Base-by-base conservation (phyloP, 2,113 vertebrate species). In the Peromyscus maniculatus region DNA sequence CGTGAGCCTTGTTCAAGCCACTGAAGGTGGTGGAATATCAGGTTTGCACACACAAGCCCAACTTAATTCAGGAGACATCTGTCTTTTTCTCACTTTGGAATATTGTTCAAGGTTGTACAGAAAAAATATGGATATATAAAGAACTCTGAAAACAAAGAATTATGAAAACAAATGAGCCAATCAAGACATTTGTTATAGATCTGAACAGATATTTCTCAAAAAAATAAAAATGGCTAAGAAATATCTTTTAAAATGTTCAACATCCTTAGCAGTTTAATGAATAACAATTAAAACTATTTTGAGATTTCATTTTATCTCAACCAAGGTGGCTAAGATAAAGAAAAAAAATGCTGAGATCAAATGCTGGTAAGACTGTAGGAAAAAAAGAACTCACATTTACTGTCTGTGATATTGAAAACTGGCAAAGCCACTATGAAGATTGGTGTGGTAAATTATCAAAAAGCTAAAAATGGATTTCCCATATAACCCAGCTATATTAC, bases 1-100 rank as follows among this genome's bases (percentile, higher is more conserved):
- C 5, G 19, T 1, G 39, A 19, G 5, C n/a, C 15, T 89, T 89
- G 3, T 2, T 89, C 39, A 89, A 39, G 24, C 8, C 26, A 17
- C 15, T 0, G 22, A 26, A 74, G 5, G 13, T 10, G 7, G 6
- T 24, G 12, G 4, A n/a, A 3, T 64, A 15, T 62, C 1, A 19
- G 36, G 36, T 7, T 69, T 74, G n/a, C 24, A 74, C 8, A 57
- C 31, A 26, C 0, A 57, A 69, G 22, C 2, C 4, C 15, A 89
- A 26, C 22, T 74, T 59, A 78, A 62, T 92, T 75, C 39, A 43
- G 16, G 12, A 64, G 3, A 26, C 7, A 36, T 92, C 4, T 55
- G 3, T 31, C 55, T 22, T 75, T 26, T 16, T 49, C 52, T 89
- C 4, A n/a, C 9, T 79, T n/a, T 49, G 17, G 5, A 89, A 87